phyloP scores from a whole-genome alignment of 2,797 vertebrate species.

The Falco biarmicus region DNA sequence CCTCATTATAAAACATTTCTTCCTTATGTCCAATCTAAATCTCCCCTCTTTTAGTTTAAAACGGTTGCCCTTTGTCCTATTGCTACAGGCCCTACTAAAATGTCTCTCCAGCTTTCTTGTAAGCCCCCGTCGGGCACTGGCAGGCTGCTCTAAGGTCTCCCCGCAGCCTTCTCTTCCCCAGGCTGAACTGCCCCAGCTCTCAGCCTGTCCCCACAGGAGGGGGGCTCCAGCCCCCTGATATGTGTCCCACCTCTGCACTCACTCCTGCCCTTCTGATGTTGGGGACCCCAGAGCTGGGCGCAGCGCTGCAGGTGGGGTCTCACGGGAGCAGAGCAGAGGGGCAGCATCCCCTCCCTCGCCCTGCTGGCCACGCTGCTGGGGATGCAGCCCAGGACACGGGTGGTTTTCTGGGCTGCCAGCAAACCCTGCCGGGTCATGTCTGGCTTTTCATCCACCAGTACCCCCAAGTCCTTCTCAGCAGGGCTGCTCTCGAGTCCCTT shows the following conservation, averaged over 20 bases:
- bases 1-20: neutral
- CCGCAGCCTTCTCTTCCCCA: neutral
- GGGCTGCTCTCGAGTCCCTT: neutral
- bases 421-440: rapidly evolving
- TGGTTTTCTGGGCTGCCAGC: neutral
- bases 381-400: rapidly evolving
- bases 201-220: neutral
- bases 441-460: neutral
- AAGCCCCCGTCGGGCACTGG: neutral
- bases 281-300: neutral
- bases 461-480: neutral
- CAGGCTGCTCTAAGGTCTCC: neutral
- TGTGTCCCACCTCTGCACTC: neutral
- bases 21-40: too few species aligned
- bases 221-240: too few species aligned
- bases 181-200: neutral
- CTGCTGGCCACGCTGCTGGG: rapidly evolving
- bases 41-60: too few species aligned
- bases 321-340: neutral
- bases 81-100: too few species aligned
- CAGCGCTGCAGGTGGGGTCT: neutral
- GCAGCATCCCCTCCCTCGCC: neutral
- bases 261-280: neutral
- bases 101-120: neutral
- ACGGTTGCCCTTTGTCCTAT: too few species aligned